Evolutionary conservation across 2,113 vertebrate species (phyloP).

Genomic region (Lucifuga dentata): DNA sequence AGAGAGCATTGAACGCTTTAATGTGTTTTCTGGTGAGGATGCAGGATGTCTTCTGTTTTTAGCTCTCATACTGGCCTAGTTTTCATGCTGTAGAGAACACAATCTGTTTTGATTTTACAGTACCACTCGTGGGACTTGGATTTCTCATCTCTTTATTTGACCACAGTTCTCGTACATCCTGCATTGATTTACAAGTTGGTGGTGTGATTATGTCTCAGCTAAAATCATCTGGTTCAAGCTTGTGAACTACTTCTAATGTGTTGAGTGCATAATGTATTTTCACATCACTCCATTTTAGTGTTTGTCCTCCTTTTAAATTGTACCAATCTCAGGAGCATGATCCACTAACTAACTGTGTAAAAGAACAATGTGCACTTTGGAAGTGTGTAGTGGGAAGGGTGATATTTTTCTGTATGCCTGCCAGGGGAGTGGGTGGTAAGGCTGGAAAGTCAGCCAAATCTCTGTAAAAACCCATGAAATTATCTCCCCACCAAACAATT

Average conservation of each 20-base stretch:
- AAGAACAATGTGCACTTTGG: slow-evolving; percentile 48
- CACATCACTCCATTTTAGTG: neutral
- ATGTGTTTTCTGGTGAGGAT: slow-evolving; percentile 36
- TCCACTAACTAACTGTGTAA: slow-evolving; percentile 31
- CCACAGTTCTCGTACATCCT: neutral
- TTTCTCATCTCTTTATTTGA: slow-evolving; percentile 12
- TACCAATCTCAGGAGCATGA: slow-evolving; percentile 7
- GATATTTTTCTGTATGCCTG: slow-evolving; percentile 47
- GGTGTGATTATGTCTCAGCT: slow-evolving; percentile 1
- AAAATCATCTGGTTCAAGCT: neutral
- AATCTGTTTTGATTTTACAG: slow-evolving; percentile 9
- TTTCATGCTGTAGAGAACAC: slow-evolving; percentile 8
- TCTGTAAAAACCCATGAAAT: slow-evolving; percentile 48
- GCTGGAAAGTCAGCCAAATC: slow-evolving; percentile 31
- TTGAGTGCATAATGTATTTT: slow-evolving; percentile 10
- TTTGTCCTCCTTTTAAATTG: slow-evolving; percentile 23
- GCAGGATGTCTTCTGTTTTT: slow-evolving; percentile 7
- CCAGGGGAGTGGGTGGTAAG: slow-evolving; percentile 51
- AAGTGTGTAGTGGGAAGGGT: slow-evolving; percentile 7
- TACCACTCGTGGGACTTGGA: neutral
- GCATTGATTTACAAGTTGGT: neutral
- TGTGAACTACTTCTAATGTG: slow-evolving; percentile 26
- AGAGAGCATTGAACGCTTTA: slow-evolving; percentile 55
- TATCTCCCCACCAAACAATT: slow-evolving; percentile 40
- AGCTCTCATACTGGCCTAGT: slow-evolving; percentile 20